Evolutionary conservation across 2,888 invertebrate genomes (phyloP).

Genomic region (Drepana falcataria): DNA sequence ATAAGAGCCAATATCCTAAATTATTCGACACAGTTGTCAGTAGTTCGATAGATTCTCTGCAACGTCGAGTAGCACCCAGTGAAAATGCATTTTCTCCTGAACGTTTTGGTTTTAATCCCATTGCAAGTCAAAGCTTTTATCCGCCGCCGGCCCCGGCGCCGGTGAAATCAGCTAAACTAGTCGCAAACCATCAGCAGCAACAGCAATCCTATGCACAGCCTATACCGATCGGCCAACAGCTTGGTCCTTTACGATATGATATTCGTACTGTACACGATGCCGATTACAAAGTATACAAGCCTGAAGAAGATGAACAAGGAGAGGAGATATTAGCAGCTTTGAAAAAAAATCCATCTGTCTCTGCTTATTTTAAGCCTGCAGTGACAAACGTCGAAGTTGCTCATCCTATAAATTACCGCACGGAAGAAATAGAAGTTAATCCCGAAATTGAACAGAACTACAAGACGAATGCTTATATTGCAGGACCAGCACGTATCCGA

Average conservation of each 20-base stretch:
- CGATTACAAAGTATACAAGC: slow-evolving; percentile 68
- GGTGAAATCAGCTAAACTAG: slow-evolving; percentile 44
- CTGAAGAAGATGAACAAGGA: slow-evolving; percentile 61
- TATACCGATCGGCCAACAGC: slow-evolving; percentile 43
- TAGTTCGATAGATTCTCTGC: slow-evolving; percentile 70
- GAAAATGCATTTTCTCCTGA: slow-evolving; percentile 63
- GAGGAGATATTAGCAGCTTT: slow-evolving; percentile 64
- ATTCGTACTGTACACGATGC: slow-evolving; percentile 69
- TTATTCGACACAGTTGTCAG: slow-evolving; percentile 69
- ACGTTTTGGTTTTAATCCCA: slow-evolving; percentile 69
- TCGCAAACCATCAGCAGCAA: slow-evolving; percentile 42
- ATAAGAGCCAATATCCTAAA: slow-evolving; percentile 67
- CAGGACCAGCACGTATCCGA: slow-evolving; percentile 67
- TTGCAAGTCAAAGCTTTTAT: slow-evolving; percentile 64
- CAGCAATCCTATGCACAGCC: slow-evolving; percentile 26
- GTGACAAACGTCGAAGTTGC: slow-evolving; percentile 64
- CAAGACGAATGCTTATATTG: slow-evolving; percentile 71
- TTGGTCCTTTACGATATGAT: slow-evolving; percentile 61
- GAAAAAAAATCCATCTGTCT: slow-evolving; percentile 65
- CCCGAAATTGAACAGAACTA: slow-evolving; percentile 61
- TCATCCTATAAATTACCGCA: slow-evolving; percentile 64
- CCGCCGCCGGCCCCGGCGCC: slow-evolving; percentile 21
- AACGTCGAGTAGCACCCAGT: slow-evolving; percentile 56
- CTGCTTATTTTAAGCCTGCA: slow-evolving; percentile 66
- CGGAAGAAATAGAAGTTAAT: slow-evolving; percentile 55